Conservation (phyloP, 1,140 invertebrate species). For the Lepeophtheirus salmonis region DNA sequence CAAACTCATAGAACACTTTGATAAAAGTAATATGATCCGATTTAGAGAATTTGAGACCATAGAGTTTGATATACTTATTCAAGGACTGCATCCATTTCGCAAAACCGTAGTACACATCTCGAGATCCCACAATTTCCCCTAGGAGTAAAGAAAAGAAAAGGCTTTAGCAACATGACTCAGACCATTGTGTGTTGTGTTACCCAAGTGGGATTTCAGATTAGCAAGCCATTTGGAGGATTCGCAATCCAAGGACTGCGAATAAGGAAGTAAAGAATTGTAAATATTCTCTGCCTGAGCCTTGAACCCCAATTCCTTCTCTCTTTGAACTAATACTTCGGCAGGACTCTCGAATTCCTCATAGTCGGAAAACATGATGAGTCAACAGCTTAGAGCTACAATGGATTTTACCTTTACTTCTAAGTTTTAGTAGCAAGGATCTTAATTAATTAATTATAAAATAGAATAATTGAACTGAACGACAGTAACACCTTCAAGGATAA, state of each 20-base stretch:
- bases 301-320: slow-evolving; percentile 22
- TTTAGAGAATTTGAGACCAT: slow-evolving; percentile 69
- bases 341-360: not conserved
- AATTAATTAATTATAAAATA: too few relatives aligned
- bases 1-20: slow-evolving; percentile 50
- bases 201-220: not conserved
- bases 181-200: not conserved
- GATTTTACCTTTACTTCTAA: too few relatives aligned
- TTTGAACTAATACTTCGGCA: slow-evolving; percentile 1
- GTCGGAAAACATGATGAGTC: not conserved
- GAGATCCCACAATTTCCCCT: not conserved
- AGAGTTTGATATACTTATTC: slow-evolving; percentile 49
- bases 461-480: too few relatives aligned
- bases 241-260: slow-evolving; percentile 39
- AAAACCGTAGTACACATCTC: slow-evolving; percentile 7
- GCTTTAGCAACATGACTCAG: slow-evolving; percentile 12
- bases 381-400: too few relatives aligned
- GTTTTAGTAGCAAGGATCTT: too few relatives aligned
- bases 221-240: slow-evolving; percentile 27
- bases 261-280: slow-evolving; percentile 45
- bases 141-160: not conserved
- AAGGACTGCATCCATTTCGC: slow-evolving; percentile 10
- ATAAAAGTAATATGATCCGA: slow-evolving; percentile 72
- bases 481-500: too few relatives aligned
- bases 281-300: slow-evolving; percentile 39